phyloP scores from a whole-genome alignment of 2,797 vertebrate species.

The Gobionotothen gibberifrons region DNA sequence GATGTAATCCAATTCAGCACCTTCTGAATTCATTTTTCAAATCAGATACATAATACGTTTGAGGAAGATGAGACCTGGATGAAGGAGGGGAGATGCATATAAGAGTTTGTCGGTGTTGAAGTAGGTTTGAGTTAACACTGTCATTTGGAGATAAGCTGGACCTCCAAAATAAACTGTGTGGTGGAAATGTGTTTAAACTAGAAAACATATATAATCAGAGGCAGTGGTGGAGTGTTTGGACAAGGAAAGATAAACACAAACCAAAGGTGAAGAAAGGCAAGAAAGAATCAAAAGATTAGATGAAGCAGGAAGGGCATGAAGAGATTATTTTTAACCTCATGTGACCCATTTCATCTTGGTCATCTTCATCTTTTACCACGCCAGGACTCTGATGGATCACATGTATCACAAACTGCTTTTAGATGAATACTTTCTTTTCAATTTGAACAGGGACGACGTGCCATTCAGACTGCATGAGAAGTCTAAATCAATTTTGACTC shows the following conservation, averaged over 20 bases:
- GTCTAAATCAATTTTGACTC: no score
- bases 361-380: background rate
- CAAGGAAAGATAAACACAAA: slow-evolving; percentile 4
- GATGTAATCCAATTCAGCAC: no score
- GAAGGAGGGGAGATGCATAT: slow-evolving; percentile 43
- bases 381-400: background rate
- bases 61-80: slow-evolving; percentile 26
- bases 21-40: no score
- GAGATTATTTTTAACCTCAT: background rate
- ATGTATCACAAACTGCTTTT: slow-evolving; percentile 15
- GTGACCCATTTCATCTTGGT: background rate
- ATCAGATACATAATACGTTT: slow-evolving; percentile 3
- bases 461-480: background rate
- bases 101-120: slow-evolving; percentile 44
- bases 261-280: slow-evolving; percentile 12
- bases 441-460: background rate
- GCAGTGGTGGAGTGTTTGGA: background rate
- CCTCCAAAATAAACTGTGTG: slow-evolving; percentile 31
- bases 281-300: background rate
- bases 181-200: slow-evolving; percentile 30
- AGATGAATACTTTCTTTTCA: background rate
- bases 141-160: slow-evolving; percentile 22
- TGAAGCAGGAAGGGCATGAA: background rate
- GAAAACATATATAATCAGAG: slow-evolving; percentile 15
- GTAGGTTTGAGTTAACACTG: slow-evolving; percentile 31